Conservation (phyloP, 2,888 invertebrate genomes). For the Druceiella hillmani region DNA sequence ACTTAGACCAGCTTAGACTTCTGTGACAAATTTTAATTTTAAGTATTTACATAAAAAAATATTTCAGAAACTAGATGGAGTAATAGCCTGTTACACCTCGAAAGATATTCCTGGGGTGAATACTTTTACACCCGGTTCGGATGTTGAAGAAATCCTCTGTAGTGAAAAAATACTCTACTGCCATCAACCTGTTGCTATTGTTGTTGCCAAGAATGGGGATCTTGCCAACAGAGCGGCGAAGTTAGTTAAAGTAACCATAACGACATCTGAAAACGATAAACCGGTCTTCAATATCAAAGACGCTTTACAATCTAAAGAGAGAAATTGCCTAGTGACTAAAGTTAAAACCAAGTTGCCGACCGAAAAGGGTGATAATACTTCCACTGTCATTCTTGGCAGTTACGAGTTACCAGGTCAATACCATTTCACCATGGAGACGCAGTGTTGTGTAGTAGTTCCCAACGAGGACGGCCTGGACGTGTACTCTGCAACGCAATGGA, state of each 20-base stretch:
- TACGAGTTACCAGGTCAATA: slow-evolving; percentile 59
- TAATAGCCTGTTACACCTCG: slow-evolving; percentile 57
- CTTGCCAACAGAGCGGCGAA: slow-evolving; percentile 53
- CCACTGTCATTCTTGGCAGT: slow-evolving; percentile 51
- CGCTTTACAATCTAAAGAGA: slow-evolving; percentile 42
- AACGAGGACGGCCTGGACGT: slow-evolving; percentile 56
- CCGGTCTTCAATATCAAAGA: slow-evolving; percentile 43
- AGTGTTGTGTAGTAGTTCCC: slow-evolving; percentile 56
- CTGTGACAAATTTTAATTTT: no score
- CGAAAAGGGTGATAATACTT: slow-evolving; percentile 36
- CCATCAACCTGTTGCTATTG: slow-evolving; percentile 69
- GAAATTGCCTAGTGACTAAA: no score
- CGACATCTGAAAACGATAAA: slow-evolving; percentile 35
- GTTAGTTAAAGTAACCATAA: slow-evolving; percentile 48
- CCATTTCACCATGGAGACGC: slow-evolving; percentile 75
- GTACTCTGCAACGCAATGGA: slow-evolving; percentile 58
- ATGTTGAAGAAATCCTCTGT: slow-evolving; percentile 51
- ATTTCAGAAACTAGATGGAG: slow-evolving; percentile 59
- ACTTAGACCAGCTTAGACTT: no score
- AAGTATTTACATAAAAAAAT: no score
- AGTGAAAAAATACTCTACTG: slow-evolving; percentile 53
- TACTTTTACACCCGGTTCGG: slow-evolving; percentile 41
- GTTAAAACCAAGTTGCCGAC: no score
- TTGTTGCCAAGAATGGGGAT: slow-evolving; percentile 59
- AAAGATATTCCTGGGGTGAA: slow-evolving; percentile 70